phyloP scores from a whole-genome alignment of 2,113 vertebrate genomes.

The Tyto alba region DNA sequence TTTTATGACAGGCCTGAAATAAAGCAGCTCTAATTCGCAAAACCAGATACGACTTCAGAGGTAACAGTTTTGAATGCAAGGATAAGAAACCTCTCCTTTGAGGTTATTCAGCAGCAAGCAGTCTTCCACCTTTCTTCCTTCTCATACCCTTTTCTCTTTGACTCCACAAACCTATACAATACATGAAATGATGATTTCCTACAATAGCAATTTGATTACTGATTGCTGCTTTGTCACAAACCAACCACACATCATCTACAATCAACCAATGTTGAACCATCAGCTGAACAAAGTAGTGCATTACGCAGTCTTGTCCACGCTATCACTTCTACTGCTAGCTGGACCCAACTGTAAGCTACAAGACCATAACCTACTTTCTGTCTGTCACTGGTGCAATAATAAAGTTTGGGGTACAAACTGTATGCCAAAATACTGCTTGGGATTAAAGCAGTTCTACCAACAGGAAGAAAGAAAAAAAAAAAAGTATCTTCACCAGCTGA shows the following conservation, averaged over 20 bases:
- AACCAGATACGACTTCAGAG: not conserved
- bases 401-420: not conserved
- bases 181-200: not conserved
- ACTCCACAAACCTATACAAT: constrained; percentile 16
- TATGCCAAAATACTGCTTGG: not conserved
- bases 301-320: not conserved
- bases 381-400: not conserved
- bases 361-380: not conserved
- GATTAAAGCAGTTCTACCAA: not conserved
- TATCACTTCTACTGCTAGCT: not conserved
- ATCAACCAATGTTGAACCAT: constrained; percentile 6
- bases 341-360: not conserved
- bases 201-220: constrained; percentile 60
- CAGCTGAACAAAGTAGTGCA: constrained; percentile 1
- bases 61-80: not conserved
- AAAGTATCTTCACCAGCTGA: not conserved
- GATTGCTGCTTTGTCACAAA: constrained; percentile 57
- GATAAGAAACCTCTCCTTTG: not conserved
- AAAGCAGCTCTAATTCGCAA: constrained; percentile 59
- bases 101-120: not conserved
- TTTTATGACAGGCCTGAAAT: constrained; percentile 45
- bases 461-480: not conserved
- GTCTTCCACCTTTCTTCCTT: not conserved
- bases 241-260: not conserved
- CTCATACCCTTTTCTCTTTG: not conserved